Conservation (phyloP, 2,888 invertebrate genomes). For the Disparrhopalites patrizii region DNA sequence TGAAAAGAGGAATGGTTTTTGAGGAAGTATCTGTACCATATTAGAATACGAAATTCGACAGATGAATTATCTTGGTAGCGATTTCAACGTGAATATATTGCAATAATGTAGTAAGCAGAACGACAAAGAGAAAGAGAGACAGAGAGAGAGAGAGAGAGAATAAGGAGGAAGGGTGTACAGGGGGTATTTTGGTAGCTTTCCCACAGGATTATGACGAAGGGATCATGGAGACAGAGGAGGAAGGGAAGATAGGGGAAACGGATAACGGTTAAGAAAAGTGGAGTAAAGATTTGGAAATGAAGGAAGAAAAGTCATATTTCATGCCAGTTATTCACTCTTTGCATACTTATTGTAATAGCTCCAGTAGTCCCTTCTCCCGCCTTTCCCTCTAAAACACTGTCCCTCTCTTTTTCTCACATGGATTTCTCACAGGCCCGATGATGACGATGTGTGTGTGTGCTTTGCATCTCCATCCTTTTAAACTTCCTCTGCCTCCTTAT, state of each 20-base stretch:
- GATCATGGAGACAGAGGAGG: constrained; percentile 38
- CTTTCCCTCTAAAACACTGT: background rate
- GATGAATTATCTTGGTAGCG: constrained; percentile 34
- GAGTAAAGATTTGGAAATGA: constrained; percentile 42
- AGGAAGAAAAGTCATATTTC: constrained; percentile 45
- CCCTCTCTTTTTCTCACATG: background rate
- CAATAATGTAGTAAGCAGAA: constrained; percentile 14
- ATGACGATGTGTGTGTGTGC: constrained; percentile 8
- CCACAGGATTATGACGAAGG: constrained; percentile 46
- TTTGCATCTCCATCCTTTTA: constrained; percentile 6
- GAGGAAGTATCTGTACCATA: constrained; percentile 33
- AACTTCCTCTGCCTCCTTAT: too few species aligned
- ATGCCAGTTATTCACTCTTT: constrained; percentile 41
- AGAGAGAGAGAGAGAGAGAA: constrained; percentile 8
- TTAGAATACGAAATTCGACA: constrained; percentile 42
- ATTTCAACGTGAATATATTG: constrained; percentile 30
- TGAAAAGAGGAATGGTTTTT: constrained; percentile 26
- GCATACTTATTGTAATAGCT: constrained; percentile 40
- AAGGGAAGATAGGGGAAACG: constrained; percentile 34
- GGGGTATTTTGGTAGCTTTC: constrained; percentile 30
- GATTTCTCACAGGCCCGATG: background rate
- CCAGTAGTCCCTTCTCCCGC: background rate
- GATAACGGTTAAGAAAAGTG: constrained; percentile 41
- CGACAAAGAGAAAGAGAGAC: constrained; percentile 9
- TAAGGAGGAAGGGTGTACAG: constrained; percentile 7